A percentile compares a stretch with the other conserved stretches of the same genome.
Conservation (phyloP, 2,797 vertebrate species). For the Ceryle rudis region DNA sequence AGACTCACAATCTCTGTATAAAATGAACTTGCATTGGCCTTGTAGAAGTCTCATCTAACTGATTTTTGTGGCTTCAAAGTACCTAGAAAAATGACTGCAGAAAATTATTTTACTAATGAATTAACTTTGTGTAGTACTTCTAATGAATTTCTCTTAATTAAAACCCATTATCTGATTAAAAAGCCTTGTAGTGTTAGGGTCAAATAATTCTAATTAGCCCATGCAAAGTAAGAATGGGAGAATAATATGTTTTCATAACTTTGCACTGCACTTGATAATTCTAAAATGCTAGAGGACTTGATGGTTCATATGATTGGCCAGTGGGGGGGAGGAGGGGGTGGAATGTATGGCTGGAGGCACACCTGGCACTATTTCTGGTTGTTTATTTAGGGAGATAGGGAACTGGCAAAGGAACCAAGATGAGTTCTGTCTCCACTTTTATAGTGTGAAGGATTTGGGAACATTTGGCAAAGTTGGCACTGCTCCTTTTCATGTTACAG, state of each 20-base stretch:
- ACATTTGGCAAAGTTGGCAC: background rate
- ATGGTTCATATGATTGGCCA: background rate
- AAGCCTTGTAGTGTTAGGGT: background rate
- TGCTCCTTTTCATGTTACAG: background rate
- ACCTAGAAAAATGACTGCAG: background rate
- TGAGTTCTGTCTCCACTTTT: background rate
- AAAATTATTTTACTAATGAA: background rate
- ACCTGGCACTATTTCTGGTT: background rate
- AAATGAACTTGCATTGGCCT: background rate
- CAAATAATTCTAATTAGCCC: background rate
- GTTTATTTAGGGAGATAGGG: background rate
- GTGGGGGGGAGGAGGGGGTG: too few species aligned
- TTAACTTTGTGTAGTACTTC: background rate
- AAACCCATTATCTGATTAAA: constrained; percentile 5
- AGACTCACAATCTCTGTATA: background rate
- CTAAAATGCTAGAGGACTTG: background rate
- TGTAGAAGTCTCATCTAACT: background rate
- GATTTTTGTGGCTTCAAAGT: background rate
- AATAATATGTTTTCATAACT: background rate
- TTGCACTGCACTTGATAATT: background rate
- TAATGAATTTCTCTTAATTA: background rate
- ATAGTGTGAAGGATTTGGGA: background rate
- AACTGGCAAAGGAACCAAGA: background rate
- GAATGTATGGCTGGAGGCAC: background rate
- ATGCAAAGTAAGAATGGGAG: background rate